phyloP scores from a whole-genome alignment of 2,888 invertebrate species.

The Rhaphigaster nebulosa region DNA sequence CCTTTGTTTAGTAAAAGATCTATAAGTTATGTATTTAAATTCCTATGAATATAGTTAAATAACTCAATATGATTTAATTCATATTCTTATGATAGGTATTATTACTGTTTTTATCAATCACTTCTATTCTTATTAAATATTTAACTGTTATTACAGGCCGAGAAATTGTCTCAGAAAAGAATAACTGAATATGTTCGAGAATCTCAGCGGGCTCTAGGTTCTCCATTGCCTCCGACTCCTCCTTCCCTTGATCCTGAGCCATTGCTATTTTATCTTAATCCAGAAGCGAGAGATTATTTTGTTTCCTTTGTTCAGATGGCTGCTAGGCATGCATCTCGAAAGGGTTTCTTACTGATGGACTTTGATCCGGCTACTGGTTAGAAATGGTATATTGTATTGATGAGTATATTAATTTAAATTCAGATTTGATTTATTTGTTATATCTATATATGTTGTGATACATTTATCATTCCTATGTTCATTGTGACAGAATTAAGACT shows the following conservation, averaged over 20 bases:
- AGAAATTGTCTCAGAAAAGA: slow-evolving; percentile 64
- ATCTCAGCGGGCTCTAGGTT: slow-evolving; percentile 64
- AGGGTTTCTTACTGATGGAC: slow-evolving; percentile 69
- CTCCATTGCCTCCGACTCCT: slow-evolving; percentile 62
- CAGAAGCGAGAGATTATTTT: slow-evolving; percentile 71
- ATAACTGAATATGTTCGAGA: slow-evolving; percentile 65
- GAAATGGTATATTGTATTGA: not conserved
- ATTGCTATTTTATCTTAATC: slow-evolving; percentile 63
- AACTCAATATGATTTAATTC: too few species aligned
- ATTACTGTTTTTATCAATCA: too few species aligned
- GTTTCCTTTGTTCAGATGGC: slow-evolving; percentile 72
- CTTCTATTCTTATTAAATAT: too few species aligned
- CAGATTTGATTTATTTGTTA: not conserved
- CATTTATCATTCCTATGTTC: slow-evolving; percentile 9
- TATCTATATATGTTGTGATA: not conserved
- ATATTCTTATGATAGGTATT: too few species aligned
- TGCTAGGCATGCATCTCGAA: slow-evolving; percentile 72
- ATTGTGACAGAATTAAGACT: not conserved
- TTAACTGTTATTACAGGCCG: slow-evolving; percentile 60
- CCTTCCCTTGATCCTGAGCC: slow-evolving; percentile 59
- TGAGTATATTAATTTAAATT: not conserved
- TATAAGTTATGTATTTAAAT: too few species aligned
- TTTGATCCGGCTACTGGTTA: slow-evolving; percentile 18
- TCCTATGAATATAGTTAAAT: too few species aligned
- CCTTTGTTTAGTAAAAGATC: not conserved